A percentile compares a stretch with the other conserved stretches of the same genome.
These are phyloP conservation scores for Dryobotodes eremita DNA, from an alignment of 2,888 invertebrate genomes.

Conservation along the genomic window DNA sequence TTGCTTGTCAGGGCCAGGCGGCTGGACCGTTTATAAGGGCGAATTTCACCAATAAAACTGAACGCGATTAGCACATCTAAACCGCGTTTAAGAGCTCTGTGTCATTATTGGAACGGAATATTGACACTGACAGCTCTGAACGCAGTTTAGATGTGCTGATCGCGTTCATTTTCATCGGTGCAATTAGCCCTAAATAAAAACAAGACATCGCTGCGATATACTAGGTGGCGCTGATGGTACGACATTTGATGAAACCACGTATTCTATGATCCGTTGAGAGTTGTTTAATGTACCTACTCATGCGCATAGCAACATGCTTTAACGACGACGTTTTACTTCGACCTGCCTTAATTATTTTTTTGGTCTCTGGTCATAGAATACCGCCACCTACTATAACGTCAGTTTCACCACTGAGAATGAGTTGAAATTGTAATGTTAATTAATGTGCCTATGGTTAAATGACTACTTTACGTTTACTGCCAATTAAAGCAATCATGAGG, in stretches of 20 bases:
- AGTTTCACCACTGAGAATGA: conserved; percentile 35
- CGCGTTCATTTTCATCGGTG: neutral
- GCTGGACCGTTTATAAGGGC: conserved; percentile 10
- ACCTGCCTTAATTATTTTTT: neutral
- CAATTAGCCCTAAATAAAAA: neutral
- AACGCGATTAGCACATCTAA: neutral
- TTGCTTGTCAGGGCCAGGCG: conserved; percentile 15
- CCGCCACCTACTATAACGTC: conserved; percentile 3
- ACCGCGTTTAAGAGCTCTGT: neutral
- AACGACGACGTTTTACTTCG: neutral
- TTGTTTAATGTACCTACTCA: neutral
- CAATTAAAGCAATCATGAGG: conserved; percentile 15
- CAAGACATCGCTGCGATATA: neutral
- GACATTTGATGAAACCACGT: neutral
- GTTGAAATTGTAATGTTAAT: conserved; percentile 19
- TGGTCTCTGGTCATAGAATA: conserved; percentile 10
- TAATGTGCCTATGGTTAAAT: conserved; percentile 14
- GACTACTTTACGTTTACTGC: conserved; percentile 24
- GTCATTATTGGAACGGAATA: neutral
- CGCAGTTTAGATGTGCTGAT: neutral
- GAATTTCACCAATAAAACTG: neutral
- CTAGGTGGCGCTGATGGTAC: conserved; percentile 18
- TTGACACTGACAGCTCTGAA: neutral
- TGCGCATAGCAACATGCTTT: neutral
- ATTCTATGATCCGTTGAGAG: neutral